These are phyloP conservation scores for Osmoderma eremita DNA, from an alignment of 2,888 invertebrate genomes.

Conservation along the genomic window DNA sequence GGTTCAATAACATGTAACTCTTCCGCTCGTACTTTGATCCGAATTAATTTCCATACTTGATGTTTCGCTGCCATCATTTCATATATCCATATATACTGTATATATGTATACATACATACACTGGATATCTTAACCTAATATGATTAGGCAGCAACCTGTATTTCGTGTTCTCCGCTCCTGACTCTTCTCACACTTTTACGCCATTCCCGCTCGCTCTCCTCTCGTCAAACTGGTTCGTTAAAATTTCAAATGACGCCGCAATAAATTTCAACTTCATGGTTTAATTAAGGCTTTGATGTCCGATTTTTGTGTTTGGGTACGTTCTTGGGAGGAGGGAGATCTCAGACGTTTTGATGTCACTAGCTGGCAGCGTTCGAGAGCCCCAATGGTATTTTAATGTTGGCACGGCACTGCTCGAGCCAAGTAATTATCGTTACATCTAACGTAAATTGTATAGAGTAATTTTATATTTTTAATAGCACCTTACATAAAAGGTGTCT, in stretches of 20 bases:
- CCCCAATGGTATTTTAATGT: conserved; percentile 21
- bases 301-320: conserved; percentile 21
- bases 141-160: conserved; percentile 31
- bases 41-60: conserved; percentile 35
- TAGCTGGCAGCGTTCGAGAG: conserved; percentile 16
- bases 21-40: conserved; percentile 23
- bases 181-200: conserved; percentile 35
- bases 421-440: conserved; percentile 23
- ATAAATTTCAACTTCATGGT: conserved; percentile 34
- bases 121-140: conserved; percentile 17
- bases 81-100: background rate
- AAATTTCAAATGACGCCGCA: conserved; percentile 30
- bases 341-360: conserved; percentile 11
- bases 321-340: background rate
- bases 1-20: conserved; percentile 31
- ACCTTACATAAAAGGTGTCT: background rate
- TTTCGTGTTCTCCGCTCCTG: conserved; percentile 27
- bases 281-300: conserved; percentile 34
- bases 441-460: conserved; percentile 6
- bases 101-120: background rate
- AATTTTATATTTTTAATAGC: conserved; percentile 13
- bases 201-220: conserved; percentile 15
- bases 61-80: conserved; percentile 28
- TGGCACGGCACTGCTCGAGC: conserved; percentile 16
- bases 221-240: conserved; percentile 32